Conservation (phyloP, 2,888 invertebrate genomes). For the Microctonus hyperodae region DNA sequence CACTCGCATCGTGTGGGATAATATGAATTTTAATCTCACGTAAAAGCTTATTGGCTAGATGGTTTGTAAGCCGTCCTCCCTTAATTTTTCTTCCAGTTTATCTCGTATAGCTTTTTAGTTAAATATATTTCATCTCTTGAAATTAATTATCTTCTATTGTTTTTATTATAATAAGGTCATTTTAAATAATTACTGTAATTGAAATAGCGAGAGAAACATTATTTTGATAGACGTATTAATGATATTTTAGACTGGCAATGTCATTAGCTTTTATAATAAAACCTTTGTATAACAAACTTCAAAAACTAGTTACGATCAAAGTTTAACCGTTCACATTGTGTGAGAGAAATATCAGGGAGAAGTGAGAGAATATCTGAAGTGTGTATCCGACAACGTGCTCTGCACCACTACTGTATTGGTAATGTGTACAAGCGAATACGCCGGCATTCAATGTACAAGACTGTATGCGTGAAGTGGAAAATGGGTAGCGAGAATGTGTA, state of each 20-base stretch:
- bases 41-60: conserved; percentile 43
- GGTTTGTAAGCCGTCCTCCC: not conserved
- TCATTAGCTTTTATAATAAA: not conserved
- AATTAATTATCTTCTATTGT: too few relatives aligned
- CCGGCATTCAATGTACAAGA: not conserved
- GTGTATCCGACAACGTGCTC: not conserved
- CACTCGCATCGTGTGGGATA: conserved; percentile 31
- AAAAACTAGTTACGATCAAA: not conserved
- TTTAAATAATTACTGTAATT: not conserved
- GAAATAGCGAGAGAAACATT: not conserved
- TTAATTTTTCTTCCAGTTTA: not conserved
- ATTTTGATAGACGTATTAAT: not conserved
- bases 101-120: not conserved
- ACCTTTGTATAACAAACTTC: not conserved
- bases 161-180: too few relatives aligned
- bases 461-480: not conserved
- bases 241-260: not conserved
- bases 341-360: not conserved
- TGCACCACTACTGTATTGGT: not conserved
- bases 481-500: conserved; percentile 9
- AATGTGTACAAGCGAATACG: conserved; percentile 9
- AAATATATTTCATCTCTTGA: not conserved
- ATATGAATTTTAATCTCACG: conserved; percentile 51
- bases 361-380: not conserved
- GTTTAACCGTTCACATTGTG: not conserved